Base-by-base conservation (phyloP, 64 coral and sea anemone genomes). In the Montipora foliosa region DNA sequence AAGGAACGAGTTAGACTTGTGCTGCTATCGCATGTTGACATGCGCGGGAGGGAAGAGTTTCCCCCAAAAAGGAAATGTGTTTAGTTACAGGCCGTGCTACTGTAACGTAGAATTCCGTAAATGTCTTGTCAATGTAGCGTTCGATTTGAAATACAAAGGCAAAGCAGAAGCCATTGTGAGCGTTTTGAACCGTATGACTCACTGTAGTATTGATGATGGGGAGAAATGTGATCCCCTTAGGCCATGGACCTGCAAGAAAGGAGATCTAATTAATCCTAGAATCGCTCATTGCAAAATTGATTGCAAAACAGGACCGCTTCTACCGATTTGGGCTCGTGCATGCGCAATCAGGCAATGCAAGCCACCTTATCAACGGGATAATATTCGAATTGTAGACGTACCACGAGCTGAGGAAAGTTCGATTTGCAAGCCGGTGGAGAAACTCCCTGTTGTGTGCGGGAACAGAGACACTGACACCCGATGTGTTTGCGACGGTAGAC, bases 401-500 rank as follows among this genome's bases (percentile, higher is more conserved):
- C 98, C 98, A 44, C 69, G 87, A 62, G 47, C 8, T 8, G 76
- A 89, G 19, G 92, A 96, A 74, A 99, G 95, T 71, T 99, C 98
- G 21, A 91, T 95, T n/a, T 99, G 98, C 68, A 91, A 78, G 16
- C 89, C 98, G n/a, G 95, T 99, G 0, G 81, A 86, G 44, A 75
- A 80, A 11, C 47, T 94, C 5, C 89, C 98, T 11, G 84, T 96
- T 29, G 46, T 79, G 61, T 99, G 98, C n/a, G 98, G 92, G 4
- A 91, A 94, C 44, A 19, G 86, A 16, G 89, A 90, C 14, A 97
- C 96, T 9, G 82, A 99, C 83, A 99, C 98, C 0, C 70, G 98
- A 37, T 99, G 98, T 93, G 98, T 99, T 17, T 99, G 98, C 80
- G 98, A 99, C 68, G 92, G 98, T 37, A 96, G 92, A 20, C 98